Conservation (phyloP, 2,113 vertebrate species). For the Cryptoleucopteryx plumbea region DNA sequence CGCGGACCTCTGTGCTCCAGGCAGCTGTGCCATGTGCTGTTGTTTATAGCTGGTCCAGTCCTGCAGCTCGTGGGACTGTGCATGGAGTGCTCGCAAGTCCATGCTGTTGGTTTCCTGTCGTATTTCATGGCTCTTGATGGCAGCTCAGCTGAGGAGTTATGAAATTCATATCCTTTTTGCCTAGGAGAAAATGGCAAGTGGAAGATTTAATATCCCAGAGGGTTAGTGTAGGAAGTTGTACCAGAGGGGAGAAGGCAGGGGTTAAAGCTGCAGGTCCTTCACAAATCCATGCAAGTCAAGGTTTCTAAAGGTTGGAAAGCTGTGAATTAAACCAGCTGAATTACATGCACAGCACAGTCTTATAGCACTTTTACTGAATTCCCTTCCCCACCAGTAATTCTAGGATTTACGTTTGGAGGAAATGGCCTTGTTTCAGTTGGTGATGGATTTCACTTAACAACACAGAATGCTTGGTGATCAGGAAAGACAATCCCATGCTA, state of each 20-base stretch:
- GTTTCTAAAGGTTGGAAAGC: not conserved
- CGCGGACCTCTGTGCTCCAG: not conserved
- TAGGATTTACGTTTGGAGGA: not conserved
- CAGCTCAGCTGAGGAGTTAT: slow-evolving; percentile 62
- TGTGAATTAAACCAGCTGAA: not conserved
- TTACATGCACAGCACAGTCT: not conserved
- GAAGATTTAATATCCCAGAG: slow-evolving; percentile 69
- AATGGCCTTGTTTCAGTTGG: not conserved
- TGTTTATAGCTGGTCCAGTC: not conserved
- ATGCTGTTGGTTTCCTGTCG: slow-evolving; percentile 50
- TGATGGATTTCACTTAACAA: not conserved
- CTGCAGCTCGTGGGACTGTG: not conserved
- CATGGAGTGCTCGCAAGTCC: not conserved
- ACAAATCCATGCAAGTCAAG: not conserved
- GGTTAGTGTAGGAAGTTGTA: slow-evolving; percentile 50
- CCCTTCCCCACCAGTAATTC: not conserved
- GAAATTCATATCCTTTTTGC: slow-evolving; percentile 70
- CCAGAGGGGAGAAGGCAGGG: not conserved
- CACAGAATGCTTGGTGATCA: not conserved
- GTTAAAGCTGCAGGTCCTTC: not conserved
- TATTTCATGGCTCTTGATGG: slow-evolving; percentile 68
- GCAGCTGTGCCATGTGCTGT: not conserved
- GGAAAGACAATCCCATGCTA: not conserved
- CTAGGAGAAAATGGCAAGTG: slow-evolving; percentile 48
- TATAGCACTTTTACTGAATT: not conserved